phyloP scores from a whole-genome alignment of 2,888 invertebrate genomes.

The Aelia acuminata region DNA sequence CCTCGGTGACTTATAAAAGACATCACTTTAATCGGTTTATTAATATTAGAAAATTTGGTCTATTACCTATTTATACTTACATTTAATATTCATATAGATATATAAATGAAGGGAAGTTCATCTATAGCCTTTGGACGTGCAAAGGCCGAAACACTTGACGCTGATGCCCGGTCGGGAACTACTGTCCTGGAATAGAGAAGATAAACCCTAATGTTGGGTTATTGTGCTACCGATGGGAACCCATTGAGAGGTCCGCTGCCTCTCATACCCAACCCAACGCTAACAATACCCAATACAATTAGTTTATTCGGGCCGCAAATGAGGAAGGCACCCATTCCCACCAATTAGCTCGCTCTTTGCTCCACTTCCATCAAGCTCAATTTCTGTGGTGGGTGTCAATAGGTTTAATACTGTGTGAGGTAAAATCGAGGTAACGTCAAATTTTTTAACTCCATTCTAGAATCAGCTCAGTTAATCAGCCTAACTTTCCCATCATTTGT shows the following conservation, averaged over 20 bases:
- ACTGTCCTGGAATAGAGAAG: neutral
- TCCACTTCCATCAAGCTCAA: neutral
- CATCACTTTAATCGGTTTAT: no score
- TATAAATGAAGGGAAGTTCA: no score
- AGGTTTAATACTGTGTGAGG: neutral
- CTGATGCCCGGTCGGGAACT: neutral
- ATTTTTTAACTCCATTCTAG: no score
- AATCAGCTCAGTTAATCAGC: no score
- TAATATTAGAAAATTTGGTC: no score
- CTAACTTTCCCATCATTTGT: no score
- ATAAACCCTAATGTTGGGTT: neutral
- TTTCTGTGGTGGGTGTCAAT: neutral
- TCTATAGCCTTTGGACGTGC: no score
- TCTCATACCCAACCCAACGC: slow-evolving; percentile 9
- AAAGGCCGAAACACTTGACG: neutral
- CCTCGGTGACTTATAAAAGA: no score
- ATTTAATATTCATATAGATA: no score
- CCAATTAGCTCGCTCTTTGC: neutral
- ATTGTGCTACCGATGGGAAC: neutral
- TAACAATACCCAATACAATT: neutral
- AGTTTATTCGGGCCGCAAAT: neutral
- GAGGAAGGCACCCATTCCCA: neutral
- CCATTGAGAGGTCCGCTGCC: neutral
- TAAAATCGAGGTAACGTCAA: neutral
- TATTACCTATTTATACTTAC: no score